Percentiles rank a stretch among this genome's conserved stretches.
phyloP scores from a whole-genome alignment of 30 jellyfish, hydroid and myxozoan genomes.

The Pseudorhiza aurosa region DNA sequence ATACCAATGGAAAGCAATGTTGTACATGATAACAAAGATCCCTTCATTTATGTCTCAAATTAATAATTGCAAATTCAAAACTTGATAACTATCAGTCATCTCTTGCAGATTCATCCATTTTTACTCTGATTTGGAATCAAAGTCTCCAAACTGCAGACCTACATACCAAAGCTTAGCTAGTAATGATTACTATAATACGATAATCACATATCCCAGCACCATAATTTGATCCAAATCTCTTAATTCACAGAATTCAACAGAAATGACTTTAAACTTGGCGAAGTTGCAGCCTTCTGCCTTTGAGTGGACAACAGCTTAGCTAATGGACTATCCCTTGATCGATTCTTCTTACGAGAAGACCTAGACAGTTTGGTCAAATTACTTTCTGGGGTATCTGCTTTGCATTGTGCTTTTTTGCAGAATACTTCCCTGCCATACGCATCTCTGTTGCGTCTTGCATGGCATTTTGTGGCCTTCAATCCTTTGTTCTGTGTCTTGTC shows the following conservation, averaged over 20 bases:
- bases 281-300: neutral
- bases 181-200: no score
- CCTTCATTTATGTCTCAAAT: no score
- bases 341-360: constrained; percentile 14
- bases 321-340: constrained; percentile 35
- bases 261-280: constrained; percentile 46
- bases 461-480: neutral
- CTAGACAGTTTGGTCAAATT: neutral
- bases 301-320: constrained; percentile 12
- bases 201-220: no score
- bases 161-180: no score
- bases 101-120: no score
- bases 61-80: no score
- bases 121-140: no score
- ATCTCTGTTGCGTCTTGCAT: neutral
- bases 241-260: neutral
- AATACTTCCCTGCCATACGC: neutral
- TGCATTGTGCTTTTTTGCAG: neutral
- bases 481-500: neutral
- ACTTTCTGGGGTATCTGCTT: constrained; percentile 16
- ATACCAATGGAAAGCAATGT: no score
- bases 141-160: no score
- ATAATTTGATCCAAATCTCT: neutral
- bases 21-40: no score
- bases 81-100: no score